Evolutionary conservation across 2,113 vertebrate genomes (phyloP), one percentile per base, ranked within the genome.

Genomic region (Larimichthys crocea): DNA sequence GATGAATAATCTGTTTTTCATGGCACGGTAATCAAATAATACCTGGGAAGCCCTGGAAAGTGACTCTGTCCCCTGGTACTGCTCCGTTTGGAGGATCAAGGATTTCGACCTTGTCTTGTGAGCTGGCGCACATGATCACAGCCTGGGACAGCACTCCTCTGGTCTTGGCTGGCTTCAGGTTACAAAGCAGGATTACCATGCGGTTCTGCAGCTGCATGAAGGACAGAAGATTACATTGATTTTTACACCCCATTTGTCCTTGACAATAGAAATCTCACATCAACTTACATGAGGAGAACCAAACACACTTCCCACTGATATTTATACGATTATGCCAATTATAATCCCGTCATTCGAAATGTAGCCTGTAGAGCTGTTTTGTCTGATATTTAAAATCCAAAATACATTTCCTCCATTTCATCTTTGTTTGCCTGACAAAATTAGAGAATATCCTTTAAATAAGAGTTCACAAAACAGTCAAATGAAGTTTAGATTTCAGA

Each of bases 121-220:
- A 97, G 83, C 96, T 97, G 70, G 98, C 97, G 89, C 98, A 99
- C 96, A 99, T 97, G 76, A 99, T 85, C 97, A 96, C 96, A 31
- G 97, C 98, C 81, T 99, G 97, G 42, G 98, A 99, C 7, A 97
- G 42, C 2, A 98, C 94, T 12, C 97, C 98, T 82, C 98, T 95
- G 95, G 97, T 96, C 92, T 97, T 97, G 4, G 95, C 96, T 77
- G 97, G 96, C 92, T 97, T 98, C 89, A 98, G 92, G 87, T 99
- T 99, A 86, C 98, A 99, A 65, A 99, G 94, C 20, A 99, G 94
- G 86, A 99, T 31, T 0, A 94, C 97, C 97, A 99, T 96, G 24
- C 96, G 95, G 91, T 98, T 98, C 91, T 99, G 97, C 96, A 99
- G 97, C 98, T 99, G 92, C 31, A 88, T 2, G 12, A 64, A 2